Conservation (phyloP, 1,140 invertebrate species). For the Metaphire vulgaris region DNA sequence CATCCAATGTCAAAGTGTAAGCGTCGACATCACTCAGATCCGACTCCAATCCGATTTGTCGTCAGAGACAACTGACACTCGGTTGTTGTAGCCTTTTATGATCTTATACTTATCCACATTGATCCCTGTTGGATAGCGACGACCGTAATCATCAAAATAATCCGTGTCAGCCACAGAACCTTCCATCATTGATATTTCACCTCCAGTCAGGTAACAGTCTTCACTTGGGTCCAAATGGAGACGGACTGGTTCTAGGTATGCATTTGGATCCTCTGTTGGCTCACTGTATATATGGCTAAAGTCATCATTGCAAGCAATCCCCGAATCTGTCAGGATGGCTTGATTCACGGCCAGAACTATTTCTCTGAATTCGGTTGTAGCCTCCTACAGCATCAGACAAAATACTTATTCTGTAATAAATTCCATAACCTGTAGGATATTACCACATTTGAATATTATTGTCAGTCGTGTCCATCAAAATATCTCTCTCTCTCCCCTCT, state of each 20-base stretch:
- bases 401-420: no score
- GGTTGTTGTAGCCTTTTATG: neutral
- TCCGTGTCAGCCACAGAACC: conserved; percentile 21
- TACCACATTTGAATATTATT: no score
- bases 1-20: neutral
- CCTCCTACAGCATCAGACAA: neutral
- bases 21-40: neutral
- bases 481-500: no score
- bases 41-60: neutral
- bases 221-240: conserved; percentile 4
- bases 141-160: neutral
- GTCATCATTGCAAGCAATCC: neutral
- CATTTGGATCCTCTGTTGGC: conserved; percentile 3
- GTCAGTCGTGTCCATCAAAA: no score
- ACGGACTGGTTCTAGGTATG: conserved; percentile 15
- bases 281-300: conserved; percentile 18
- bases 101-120: neutral
- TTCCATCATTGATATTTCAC: conserved; percentile 3
- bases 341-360: neutral
- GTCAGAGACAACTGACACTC: neutral
- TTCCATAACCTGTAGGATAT: no score
- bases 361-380: neutral
- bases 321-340: neutral
- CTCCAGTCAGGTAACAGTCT: neutral
- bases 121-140: neutral